Percentiles rank a stretch among this genome's conserved stretches.
Conservation (phyloP, 2,113 vertebrate genomes). For the Tyrannus savana region DNA sequence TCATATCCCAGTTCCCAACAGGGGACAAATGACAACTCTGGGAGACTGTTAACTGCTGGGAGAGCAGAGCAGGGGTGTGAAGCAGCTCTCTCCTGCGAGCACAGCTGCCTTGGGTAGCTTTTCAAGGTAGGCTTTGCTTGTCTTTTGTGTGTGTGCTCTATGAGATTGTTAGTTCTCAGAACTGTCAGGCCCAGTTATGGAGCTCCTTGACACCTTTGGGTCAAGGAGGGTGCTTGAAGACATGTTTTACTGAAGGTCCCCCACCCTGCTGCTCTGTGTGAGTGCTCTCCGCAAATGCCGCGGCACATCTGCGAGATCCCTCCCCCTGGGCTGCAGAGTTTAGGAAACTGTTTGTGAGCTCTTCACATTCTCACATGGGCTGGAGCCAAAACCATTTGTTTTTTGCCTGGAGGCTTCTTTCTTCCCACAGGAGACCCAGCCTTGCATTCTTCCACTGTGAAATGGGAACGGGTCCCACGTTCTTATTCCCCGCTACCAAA, state of each 20-base stretch:
- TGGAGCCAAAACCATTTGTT: slow-evolving; percentile 39
- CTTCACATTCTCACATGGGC: slow-evolving; percentile 40
- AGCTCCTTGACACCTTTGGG: background rate
- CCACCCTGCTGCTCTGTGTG: background rate
- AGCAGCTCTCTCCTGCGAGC: background rate
- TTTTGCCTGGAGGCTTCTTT: slow-evolving; percentile 53
- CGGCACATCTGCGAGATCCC: background rate
- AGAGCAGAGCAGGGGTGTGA: background rate
- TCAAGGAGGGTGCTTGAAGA: background rate
- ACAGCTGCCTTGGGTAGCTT: background rate
- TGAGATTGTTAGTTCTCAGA: background rate
- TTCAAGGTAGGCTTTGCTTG: background rate
- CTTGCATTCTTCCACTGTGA: slow-evolving; percentile 45
- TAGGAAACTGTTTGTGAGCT: slow-evolving; percentile 55
- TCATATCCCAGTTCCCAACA: background rate
- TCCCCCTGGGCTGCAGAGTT: slow-evolving; percentile 10
- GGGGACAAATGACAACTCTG: background rate
- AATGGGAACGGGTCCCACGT: background rate
- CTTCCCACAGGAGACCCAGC: slow-evolving; percentile 53
- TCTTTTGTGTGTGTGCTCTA: background rate
- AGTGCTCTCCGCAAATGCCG: background rate
- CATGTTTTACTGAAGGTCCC: accelerated
- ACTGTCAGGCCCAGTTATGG: background rate
- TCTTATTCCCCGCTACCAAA: background rate
- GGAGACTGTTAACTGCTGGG: background rate